phyloP scores from a whole-genome alignment of 2,888 invertebrate genomes.

The Heteromurus nitidus region DNA sequence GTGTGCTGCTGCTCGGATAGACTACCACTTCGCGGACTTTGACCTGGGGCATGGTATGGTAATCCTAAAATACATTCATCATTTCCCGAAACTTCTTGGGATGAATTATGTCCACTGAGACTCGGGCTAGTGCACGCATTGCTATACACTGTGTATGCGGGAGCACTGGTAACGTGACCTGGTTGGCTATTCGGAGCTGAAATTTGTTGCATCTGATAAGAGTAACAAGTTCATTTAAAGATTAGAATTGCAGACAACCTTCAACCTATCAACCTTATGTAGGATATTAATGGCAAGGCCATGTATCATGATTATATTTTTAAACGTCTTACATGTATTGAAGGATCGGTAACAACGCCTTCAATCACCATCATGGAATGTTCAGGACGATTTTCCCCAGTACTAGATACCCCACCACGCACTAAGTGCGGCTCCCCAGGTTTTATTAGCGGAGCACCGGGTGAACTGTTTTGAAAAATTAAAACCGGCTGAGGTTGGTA shows the following conservation, averaged over 20 bases:
- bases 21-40: background rate
- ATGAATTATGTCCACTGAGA: conserved; percentile 35
- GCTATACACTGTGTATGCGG: conserved; percentile 43
- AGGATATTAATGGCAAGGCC: too few relatives aligned
- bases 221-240: too few relatives aligned
- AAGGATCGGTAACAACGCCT: conserved; percentile 26
- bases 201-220: background rate
- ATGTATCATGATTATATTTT: too few relatives aligned
- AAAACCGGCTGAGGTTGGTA: conserved; percentile 60
- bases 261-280: too few relatives aligned
- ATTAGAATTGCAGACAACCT: too few relatives aligned
- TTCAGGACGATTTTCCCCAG: conserved; percentile 38
- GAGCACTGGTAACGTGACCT: background rate
- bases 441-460: conserved; percentile 6
- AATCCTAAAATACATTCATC: conserved; percentile 44
- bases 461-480: conserved; percentile 56
- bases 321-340: conserved; percentile 33
- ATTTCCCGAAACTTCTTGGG: background rate
- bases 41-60: conserved; percentile 37
- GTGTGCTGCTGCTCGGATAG: conserved; percentile 16
- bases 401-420: too few relatives aligned
- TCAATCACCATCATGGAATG: conserved; percentile 35
- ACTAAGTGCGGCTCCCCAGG: conserved; percentile 36
- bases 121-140: conserved; percentile 35
- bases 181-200: background rate